Evolutionary conservation across 2,888 invertebrate genomes (phyloP).

Genomic region (Neelides folsomi): DNA sequence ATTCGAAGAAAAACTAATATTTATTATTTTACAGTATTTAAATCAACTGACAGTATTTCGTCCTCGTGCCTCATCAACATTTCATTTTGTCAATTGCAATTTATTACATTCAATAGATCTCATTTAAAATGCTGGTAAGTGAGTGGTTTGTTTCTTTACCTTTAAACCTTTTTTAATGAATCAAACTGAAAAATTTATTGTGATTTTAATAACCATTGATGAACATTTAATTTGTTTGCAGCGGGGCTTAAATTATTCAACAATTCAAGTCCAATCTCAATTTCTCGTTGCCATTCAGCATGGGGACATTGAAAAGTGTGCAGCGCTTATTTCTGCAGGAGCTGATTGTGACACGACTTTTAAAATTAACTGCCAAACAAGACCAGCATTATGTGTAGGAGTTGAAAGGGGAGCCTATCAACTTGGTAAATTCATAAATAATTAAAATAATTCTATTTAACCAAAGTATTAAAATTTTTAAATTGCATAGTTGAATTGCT

Average conservation of each 20-base stretch:
- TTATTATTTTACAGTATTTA: too few species aligned
- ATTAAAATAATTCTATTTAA: background rate
- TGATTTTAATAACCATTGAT: too few species aligned
- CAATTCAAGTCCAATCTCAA: slow-evolving; percentile 20
- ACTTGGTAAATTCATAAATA: slow-evolving; percentile 9
- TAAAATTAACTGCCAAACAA: slow-evolving; percentile 22
- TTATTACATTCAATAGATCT: too few species aligned
- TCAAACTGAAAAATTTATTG: too few species aligned
- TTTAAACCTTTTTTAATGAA: too few species aligned
- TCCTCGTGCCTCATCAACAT: too few species aligned
- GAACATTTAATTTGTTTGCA: background rate
- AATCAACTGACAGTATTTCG: too few species aligned
- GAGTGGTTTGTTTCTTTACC: too few species aligned
- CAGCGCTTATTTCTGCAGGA: slow-evolving; percentile 22
- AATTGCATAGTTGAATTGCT: slow-evolving; percentile 24
- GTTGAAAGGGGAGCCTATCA: slow-evolving; percentile 24
- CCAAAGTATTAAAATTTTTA: background rate
- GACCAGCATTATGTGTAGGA: slow-evolving; percentile 27
- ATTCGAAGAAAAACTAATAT: too few species aligned
- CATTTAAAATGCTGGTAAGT: too few species aligned
- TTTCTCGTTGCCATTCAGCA: slow-evolving; percentile 28
- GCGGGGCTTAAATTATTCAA: slow-evolving; percentile 15
- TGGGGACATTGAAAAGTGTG: slow-evolving; percentile 25
- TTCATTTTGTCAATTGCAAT: too few species aligned
- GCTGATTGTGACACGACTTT: slow-evolving; percentile 31